Conservation (phyloP, 2,888 invertebrate genomes). For the Rutpela maculata region DNA sequence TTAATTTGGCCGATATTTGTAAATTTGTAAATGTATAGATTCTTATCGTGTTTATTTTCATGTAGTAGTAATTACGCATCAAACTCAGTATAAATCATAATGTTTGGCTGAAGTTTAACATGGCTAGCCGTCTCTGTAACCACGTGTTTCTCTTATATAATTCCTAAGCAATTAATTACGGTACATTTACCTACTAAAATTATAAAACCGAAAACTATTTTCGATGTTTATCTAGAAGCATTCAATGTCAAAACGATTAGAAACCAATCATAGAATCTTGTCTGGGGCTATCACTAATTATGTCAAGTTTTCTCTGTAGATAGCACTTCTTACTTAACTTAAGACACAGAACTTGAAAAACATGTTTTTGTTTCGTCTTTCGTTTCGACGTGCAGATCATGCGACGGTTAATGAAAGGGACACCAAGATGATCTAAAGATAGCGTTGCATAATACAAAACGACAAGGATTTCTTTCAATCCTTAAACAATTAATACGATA, state of each 20-base stretch:
- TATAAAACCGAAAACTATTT: constrained; percentile 21
- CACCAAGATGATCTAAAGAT: neutral
- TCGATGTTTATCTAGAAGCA: constrained; percentile 18
- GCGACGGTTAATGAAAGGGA: neutral
- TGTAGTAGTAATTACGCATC: no score
- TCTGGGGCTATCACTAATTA: constrained; percentile 6
- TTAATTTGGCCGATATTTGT: no score
- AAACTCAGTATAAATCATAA: no score
- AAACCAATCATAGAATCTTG: constrained; percentile 4
- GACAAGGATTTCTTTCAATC: neutral
- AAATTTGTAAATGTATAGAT: no score
- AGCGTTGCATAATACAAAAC: neutral
- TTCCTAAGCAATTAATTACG: neutral
- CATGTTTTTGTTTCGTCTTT: neutral
- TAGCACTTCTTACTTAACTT: neutral
- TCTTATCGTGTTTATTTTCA: no score
- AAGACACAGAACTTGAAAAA: neutral
- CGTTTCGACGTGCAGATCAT: neutral
- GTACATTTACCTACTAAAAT: constrained; percentile 1
- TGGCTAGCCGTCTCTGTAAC: neutral
- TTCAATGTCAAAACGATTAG: constrained; percentile 26
- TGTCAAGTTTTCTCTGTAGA: neutral
- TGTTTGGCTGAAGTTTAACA: neutral
- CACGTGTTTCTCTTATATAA: constrained; percentile 1
- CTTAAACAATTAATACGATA: no score